A percentile compares a stretch with the other conserved stretches of the same genome.
Conservation (phyloP, 64 coral and sea anemone genomes). For the Montipora capricornis region DNA sequence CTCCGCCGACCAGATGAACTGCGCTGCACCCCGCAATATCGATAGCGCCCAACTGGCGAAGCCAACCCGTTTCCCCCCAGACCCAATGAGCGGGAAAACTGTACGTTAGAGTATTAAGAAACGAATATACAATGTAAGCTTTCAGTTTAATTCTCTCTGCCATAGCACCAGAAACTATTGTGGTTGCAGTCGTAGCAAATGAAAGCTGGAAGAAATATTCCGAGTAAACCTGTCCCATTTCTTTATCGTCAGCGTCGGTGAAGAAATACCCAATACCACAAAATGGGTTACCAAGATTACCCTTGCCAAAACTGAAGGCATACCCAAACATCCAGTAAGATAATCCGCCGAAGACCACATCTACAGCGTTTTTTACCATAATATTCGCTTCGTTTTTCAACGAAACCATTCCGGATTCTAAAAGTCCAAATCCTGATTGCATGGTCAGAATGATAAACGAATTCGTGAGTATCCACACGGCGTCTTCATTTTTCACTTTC, state of each 20-base stretch:
- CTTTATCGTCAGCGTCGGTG: constrained; percentile 45
- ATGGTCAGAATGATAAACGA: constrained; percentile 75
- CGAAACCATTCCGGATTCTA: constrained; percentile 77
- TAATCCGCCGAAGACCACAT: constrained; percentile 64
- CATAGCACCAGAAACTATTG: constrained; percentile 73
- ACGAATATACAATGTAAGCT: constrained; percentile 61
- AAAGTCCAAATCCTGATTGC: constrained; percentile 75
- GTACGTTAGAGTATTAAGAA: constrained; percentile 76
- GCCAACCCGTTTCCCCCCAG: constrained; percentile 59
- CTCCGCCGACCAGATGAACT: constrained; percentile 63
- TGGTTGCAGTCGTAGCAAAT: constrained; percentile 72
- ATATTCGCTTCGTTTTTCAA: constrained; percentile 75
- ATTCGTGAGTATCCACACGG: constrained; percentile 67
- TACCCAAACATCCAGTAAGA: constrained; percentile 74
- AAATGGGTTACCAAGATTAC: constrained; percentile 13
- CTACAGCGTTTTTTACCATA: constrained; percentile 71
- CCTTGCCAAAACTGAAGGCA: constrained; percentile 56
- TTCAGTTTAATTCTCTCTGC: constrained; percentile 55
- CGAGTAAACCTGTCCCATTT: constrained; percentile 66
- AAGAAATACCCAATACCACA: constrained; percentile 66
- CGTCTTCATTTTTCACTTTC: neutral
- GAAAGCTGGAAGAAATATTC: constrained; percentile 76
- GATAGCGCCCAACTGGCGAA: constrained; percentile 34
- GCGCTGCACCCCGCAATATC: constrained; percentile 58
- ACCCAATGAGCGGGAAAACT: constrained; percentile 71